phyloP scores from a whole-genome alignment of 2,888 invertebrate genomes.

The Mantis religiosa region DNA sequence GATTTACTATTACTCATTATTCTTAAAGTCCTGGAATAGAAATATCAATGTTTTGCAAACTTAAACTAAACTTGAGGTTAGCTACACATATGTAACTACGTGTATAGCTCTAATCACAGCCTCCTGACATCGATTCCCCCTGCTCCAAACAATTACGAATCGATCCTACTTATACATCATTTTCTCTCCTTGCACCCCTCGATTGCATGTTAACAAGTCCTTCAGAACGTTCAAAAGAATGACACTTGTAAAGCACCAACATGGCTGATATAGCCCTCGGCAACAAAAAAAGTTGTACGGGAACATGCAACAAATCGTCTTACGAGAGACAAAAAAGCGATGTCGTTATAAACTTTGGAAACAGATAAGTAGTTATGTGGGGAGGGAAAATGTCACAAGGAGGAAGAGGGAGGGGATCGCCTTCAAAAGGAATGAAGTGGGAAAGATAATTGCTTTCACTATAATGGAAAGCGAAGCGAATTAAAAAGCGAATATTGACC shows the following conservation, averaged over 20 bases:
- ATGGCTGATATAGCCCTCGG: neutral
- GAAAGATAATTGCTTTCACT: slow-evolving; percentile 12
- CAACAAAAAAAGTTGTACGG: no score
- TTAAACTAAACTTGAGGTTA: no score
- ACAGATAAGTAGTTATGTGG: neutral
- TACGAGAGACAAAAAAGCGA: neutral
- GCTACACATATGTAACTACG: no score
- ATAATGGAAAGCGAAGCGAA: neutral
- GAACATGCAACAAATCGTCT: neutral
- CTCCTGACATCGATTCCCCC: neutral
- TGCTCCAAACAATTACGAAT: neutral
- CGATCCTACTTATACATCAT: neutral
- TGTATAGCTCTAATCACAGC: no score
- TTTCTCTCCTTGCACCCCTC: no score
- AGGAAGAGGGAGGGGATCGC: neutral
- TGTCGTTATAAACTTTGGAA: slow-evolving; percentile 5
- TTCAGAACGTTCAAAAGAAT: neutral
- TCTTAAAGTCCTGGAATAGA: no score
- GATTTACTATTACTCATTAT: no score
- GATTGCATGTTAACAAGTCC: neutral
- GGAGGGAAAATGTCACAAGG: neutral
- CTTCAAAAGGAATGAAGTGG: slow-evolving; percentile 15
- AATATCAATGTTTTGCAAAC: no score
- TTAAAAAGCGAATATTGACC: neutral
- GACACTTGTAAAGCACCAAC: neutral